Conservation (phyloP, 2,797 vertebrate genomes). For the Pseudochaenichthys georgianus region DNA sequence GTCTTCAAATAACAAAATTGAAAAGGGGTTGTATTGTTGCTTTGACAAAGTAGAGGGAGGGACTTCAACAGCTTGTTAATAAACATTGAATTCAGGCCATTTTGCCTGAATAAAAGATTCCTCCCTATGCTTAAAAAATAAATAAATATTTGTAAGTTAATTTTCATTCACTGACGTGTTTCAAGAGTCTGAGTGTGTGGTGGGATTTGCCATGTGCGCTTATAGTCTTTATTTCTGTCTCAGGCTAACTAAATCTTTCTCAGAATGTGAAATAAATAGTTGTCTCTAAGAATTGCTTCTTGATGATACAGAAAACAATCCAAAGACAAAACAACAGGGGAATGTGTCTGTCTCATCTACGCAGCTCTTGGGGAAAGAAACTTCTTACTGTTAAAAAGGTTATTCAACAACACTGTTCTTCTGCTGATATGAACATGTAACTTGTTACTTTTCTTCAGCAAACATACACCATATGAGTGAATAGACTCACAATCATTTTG, state of each 20-base stretch:
- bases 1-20: slow-evolving; percentile 78
- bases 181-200: slow-evolving; percentile 44
- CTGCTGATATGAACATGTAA: slow-evolving; percentile 31
- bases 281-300: slow-evolving; percentile 53
- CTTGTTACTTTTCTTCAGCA: slow-evolving; percentile 22
- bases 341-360: slow-evolving; percentile 33
- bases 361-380: slow-evolving; percentile 54
- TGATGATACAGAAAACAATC: slow-evolving; percentile 62
- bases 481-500: background rate
- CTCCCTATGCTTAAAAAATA: slow-evolving; percentile 43
- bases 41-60: slow-evolving; percentile 72
- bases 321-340: slow-evolving; percentile 46
- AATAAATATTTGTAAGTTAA: slow-evolving; percentile 46
- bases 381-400: slow-evolving; percentile 57
- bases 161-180: slow-evolving; percentile 57
- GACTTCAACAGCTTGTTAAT: slow-evolving; percentile 77
- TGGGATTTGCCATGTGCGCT: slow-evolving; percentile 23
- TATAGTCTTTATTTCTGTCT: slow-evolving; percentile 36
- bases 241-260: slow-evolving; percentile 44
- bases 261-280: slow-evolving; percentile 58
- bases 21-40: slow-evolving; percentile 73
- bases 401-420: slow-evolving; percentile 45
- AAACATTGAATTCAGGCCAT: slow-evolving; percentile 66
- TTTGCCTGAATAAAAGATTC: slow-evolving; percentile 38
- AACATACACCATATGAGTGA: background rate